Evolutionary conservation across 2,797 vertebrate genomes (phyloP).

Genomic region (Ceyx erithaca): DNA sequence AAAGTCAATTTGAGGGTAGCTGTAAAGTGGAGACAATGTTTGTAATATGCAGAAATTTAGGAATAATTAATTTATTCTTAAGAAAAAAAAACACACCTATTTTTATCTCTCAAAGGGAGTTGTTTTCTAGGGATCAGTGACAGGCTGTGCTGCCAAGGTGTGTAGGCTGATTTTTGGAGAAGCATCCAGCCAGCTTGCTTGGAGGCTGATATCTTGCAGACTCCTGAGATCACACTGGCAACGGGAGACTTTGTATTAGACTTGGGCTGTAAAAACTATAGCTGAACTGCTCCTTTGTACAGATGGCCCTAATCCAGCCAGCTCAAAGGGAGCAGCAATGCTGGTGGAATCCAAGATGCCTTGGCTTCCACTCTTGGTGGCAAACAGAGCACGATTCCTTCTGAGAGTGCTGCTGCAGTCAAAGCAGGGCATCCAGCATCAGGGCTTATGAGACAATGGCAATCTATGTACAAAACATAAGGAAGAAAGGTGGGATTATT

Average conservation of each 20-base stretch:
- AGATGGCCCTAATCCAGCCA: background rate
- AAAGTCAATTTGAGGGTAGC: background rate
- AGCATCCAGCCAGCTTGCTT: background rate
- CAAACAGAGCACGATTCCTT: background rate
- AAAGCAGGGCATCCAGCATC: background rate
- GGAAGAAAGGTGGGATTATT: background rate
- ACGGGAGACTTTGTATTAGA: background rate
- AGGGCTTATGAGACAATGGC: background rate
- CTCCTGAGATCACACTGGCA: background rate
- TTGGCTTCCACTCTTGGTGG: background rate
- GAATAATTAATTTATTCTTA: background rate
- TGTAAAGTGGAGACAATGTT: background rate
- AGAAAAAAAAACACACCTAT: background rate
- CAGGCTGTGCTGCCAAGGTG: constrained; percentile 29
- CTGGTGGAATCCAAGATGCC: background rate
- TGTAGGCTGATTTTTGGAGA: constrained; percentile 49
- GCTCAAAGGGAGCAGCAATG: background rate
- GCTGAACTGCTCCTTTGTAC: background rate
- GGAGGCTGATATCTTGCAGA: constrained; percentile 7
- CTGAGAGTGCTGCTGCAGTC: background rate
- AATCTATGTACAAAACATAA: background rate
- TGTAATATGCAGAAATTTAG: background rate
- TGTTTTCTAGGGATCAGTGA: constrained; percentile 37
- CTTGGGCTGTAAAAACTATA: background rate
- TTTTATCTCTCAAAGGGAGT: background rate